Evolutionary conservation across 2,888 invertebrate genomes (phyloP), one percentile per base, ranked within the genome.

Genomic region (Rhorus exstirpatorius): DNA sequence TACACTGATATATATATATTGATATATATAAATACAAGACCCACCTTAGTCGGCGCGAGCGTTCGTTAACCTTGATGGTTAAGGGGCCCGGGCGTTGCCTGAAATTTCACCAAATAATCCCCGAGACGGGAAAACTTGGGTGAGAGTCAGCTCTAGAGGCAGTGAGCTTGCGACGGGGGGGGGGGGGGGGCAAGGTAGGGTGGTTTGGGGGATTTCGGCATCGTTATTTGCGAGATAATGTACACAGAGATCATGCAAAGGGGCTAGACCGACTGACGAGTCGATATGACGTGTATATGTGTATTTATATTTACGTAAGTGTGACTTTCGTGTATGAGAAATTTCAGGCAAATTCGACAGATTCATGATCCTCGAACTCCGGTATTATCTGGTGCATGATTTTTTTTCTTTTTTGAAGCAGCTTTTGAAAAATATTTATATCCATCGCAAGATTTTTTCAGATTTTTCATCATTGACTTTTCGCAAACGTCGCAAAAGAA

Each of bases 71-170:
- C 79, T 60, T 71, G 51, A n/a, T 24, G 44, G 49, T 3, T 10
- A 24, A 67, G 67, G 31, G 67, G 65, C n/a, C 31, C 44, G 70
- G 60, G 49, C 70, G 75, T 63, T 70, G 75, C 68, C 60, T 65
- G 70, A 75, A n/a, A 82, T 82, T 79, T 71, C 79, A 60, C 72
- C 65, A 82, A 76, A 79, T 79, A 82, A 82, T 76, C 58, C 65
- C 65, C 24, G 65, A 70, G 71, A 75, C 60, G 60, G 68, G 61
- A 41, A 24, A 79, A 79, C 75, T 79, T 79, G 71, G 44, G 51
- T 41, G 49, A 61, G 75, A 61, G 75, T 67, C 31, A 46, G 55
- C 31, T 75, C 55, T 46, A n/a, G 19, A 38, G 55, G 44, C 65
- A 19, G 55, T 3, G 55, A 75, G 75, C 75, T 55, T 65, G 31